Conservation (phyloP, 2,113 vertebrate genomes). For the Tachycineta bicolor region DNA sequence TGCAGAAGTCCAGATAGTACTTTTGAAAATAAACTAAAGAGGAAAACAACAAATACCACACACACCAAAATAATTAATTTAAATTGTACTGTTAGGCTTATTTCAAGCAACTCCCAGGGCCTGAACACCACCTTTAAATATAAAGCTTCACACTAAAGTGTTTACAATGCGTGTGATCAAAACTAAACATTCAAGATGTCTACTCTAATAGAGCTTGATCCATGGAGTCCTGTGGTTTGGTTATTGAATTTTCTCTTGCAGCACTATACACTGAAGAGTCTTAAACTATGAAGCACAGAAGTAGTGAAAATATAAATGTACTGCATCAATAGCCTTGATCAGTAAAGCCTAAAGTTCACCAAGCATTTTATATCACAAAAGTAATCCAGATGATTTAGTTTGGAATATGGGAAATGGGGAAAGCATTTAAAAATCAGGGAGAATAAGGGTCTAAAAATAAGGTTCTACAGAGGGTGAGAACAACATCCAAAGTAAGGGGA, state of each 20-base stretch:
- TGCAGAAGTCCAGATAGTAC: background rate
- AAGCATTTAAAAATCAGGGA: background rate
- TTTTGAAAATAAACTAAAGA: background rate
- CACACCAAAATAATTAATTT: background rate
- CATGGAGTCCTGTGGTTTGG: background rate
- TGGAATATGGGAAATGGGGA: background rate
- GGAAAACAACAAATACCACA: background rate
- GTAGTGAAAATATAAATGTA: background rate
- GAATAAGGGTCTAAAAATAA: background rate
- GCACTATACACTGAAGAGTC: background rate
- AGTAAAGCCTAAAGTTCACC: background rate
- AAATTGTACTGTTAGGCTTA: background rate
- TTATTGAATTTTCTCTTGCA: background rate
- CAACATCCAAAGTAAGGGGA: slow-evolving; percentile 6
- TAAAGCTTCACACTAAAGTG: background rate
- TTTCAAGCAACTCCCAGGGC: background rate
- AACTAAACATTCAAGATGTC: background rate
- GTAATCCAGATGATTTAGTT: background rate
- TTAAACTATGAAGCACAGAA: background rate
- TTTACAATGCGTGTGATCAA: background rate
- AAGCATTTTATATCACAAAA: background rate
- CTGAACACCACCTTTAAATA: background rate
- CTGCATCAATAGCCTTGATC: background rate
- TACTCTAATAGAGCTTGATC: background rate
- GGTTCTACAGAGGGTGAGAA: slow-evolving; percentile 5